phyloP scores from a whole-genome alignment of 1,140 invertebrate species.

The Heterodera carotae region DNA sequence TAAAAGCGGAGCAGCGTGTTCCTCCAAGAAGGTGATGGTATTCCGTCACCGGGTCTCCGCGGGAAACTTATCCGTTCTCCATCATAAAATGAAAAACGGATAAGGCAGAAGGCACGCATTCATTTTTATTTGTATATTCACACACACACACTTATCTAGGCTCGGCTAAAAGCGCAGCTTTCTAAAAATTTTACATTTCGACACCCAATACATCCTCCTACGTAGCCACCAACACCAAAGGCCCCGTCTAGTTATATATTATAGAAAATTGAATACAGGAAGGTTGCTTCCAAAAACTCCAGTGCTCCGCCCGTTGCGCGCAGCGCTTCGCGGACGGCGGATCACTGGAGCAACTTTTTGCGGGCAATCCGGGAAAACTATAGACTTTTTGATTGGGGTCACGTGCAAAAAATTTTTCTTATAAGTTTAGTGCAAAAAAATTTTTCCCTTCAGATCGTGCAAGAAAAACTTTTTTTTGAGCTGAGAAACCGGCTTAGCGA shows the following conservation, averaged over 20 bases:
- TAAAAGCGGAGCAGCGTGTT: slow-evolving; percentile 2
- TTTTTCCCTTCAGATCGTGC: too few relatives aligned
- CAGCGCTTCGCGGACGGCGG: too few relatives aligned
- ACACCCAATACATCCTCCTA: slow-evolving; percentile 6
- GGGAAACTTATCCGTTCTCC: slow-evolving; percentile 6
- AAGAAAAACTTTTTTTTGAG: too few relatives aligned
- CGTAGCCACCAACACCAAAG: slow-evolving; percentile 6
- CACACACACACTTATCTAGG: slow-evolving; percentile 7
- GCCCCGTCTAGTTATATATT: not conserved
- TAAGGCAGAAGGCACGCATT: slow-evolving; percentile 6
- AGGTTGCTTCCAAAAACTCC: too few relatives aligned
- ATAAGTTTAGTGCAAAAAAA: too few relatives aligned
- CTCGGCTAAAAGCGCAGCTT: slow-evolving; percentile 6
- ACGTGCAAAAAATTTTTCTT: too few relatives aligned
- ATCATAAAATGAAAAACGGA: slow-evolving; percentile 7
- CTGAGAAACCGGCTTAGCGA: too few relatives aligned
- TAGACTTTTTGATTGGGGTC: too few relatives aligned
- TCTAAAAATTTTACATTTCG: slow-evolving; percentile 5
- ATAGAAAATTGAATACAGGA: too few relatives aligned
- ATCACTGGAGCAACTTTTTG: too few relatives aligned
- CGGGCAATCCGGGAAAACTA: too few relatives aligned
- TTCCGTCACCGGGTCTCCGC: slow-evolving; percentile 2
- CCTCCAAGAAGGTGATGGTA: slow-evolving; percentile 6
- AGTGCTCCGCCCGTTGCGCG: too few relatives aligned
- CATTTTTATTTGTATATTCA: slow-evolving; percentile 5